Evolutionary conservation across 2,797 vertebrate species (phyloP), one percentile per base, ranked within the genome.

Genomic region (Sebastes oblongus): DNA sequence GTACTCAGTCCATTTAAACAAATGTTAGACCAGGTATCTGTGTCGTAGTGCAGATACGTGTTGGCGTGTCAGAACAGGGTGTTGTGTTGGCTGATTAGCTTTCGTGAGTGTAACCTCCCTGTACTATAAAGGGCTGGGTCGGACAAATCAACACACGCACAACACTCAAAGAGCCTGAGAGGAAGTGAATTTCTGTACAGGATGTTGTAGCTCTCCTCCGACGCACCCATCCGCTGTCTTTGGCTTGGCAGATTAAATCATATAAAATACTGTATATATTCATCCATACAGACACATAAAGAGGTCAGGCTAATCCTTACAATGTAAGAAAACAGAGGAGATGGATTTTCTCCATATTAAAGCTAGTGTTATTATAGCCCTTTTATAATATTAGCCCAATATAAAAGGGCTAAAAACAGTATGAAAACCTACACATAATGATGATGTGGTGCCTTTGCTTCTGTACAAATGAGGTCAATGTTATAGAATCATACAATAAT

Each of bases 141-240:
- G 1, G 20, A 75, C 36, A 80, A 76, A 55, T 66, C 56, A 72
- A 55, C 74, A 61, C 64, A 62, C n/a, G 8, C 67, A 29, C 18
- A 61, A 60, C 77, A 72, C 68, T 72, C 50, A 27, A 24, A 88
- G 64, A 78, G 75, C 66, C 85, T 59, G 46, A 62, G 39, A 90
- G 93, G 91, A 94, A 94, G 88, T 90, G 56, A 90, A 54, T 79
- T 87, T 91, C 91, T 92, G 89, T 77, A 87, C 88, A 92, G 89
- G 91, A 93, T 90, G 83, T 77, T 78, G 34, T 29, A 67, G 68
- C 74, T 80, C 30, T 83, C 60, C 77, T 76, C 66, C 56, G 29
- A 78, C 42, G 24, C 69, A 60, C 54, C 72, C 77, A 86, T 66
- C 56, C 58, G 39, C 46, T 71, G 78, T 58, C 66, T 80, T 65